phyloP scores from a whole-genome alignment of 2,113 vertebrate genomes.

The Apistogramma diplotaenia region DNA sequence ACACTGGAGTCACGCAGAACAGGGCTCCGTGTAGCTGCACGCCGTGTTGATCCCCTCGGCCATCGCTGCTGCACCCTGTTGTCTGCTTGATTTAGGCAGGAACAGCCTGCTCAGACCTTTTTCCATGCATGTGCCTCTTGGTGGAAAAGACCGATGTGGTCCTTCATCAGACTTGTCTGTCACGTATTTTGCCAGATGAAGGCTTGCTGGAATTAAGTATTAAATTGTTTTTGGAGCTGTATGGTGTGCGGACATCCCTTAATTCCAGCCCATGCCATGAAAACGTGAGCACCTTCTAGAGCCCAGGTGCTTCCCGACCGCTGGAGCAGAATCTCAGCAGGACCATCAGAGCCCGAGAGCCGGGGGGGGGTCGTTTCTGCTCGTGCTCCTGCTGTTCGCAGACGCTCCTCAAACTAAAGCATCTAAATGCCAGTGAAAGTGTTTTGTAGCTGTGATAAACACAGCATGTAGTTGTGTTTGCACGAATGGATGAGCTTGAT shows the following conservation, averaged over 20 bases:
- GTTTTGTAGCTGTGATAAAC: neutral
- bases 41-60: constrained; percentile 8
- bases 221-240: no score
- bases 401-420: neutral
- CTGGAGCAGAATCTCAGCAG: neutral
- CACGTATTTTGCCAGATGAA: no score
- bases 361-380: neutral
- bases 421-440: neutral
- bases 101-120: neutral
- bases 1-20: neutral
- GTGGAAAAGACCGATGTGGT: no score
- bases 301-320: neutral
- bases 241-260: no score
- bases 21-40: neutral
- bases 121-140: neutral
- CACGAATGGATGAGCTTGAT: neutral
- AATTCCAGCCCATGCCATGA: neutral
- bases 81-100: neutral
- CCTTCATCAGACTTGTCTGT: no score
- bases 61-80: constrained; percentile 14
- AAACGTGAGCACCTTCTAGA: neutral
- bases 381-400: neutral
- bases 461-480: neutral
- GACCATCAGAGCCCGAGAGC: neutral
- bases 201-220: no score